Base-by-base conservation (phyloP, 2,113 vertebrate genomes). In the Casuarius casuarius region DNA sequence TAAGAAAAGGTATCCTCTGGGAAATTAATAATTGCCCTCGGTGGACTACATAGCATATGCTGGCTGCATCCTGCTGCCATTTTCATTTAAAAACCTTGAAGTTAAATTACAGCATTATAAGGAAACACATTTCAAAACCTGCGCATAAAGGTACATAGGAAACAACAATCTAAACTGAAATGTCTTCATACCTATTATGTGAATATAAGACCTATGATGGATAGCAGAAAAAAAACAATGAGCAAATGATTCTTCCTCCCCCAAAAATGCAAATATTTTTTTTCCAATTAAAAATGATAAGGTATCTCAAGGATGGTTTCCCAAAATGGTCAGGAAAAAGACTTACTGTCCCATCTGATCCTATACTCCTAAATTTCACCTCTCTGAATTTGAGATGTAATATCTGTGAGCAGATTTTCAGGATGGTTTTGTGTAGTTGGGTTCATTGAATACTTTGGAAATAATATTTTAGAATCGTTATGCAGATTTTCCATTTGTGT, bases 11-110 rank as follows among this genome's bases (percentile, higher is more conserved):
- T 89, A 22, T 80, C 90, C 92, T 49, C 61, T 89, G 93, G 92
- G 92, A 92, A 92, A 95, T 96, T 29, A 94, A 44, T 82, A 82
- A 79, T 90, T 94, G 88, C 83, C 90, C 93, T 92, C 96, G 63
- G 67, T 78, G 94, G 85, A 58, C 72, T 87, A 42, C 44, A 3
- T 20, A 97, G 88, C 92, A 87, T 63, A 82, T 96, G 92, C 87
- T 93, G 75, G 59, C 88, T 91, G 91, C 71, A 52, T 73, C 79
- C 89, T 89, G 87, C 76, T 96, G 92, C 95, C 85, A 62, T 87
- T 95, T 88, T 82, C 68, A 22, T 77, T 78, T 77, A 5, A 62
- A 83, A 92, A 78, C 1, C 2, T 40, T 68, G 38, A 84, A 52
- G 93, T 85, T 91, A 63, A 95, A 77, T 94, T 52, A 72, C 12